Percentiles rank a stretch among this genome's conserved stretches.
Conservation (phyloP, 1,140 invertebrate species). For the Drosophila subobscura region DNA sequence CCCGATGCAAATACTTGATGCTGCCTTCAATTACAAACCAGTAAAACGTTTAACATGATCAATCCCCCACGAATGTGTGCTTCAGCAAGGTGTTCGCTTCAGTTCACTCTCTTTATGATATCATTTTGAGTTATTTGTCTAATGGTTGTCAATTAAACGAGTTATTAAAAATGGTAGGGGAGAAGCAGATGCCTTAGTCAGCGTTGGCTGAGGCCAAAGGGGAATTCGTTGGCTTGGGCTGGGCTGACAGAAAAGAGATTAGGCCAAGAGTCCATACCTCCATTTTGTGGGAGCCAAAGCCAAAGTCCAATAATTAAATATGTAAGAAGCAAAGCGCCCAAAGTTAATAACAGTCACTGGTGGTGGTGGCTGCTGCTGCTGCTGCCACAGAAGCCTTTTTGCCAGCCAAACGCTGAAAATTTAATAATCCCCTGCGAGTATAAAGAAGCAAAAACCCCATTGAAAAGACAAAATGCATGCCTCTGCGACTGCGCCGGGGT, state of each 20-base stretch:
- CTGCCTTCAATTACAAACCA: constrained; percentile 4
- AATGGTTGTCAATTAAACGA: constrained; percentile 27
- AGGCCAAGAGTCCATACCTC: constrained; percentile 37
- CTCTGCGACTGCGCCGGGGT: constrained; percentile 3
- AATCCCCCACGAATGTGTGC: constrained; percentile 13
- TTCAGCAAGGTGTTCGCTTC: constrained; percentile 6
- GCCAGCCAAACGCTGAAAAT: constrained; percentile 56
- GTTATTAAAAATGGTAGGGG: constrained; percentile 4
- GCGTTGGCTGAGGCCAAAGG: constrained; percentile 28
- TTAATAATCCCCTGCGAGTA: constrained; percentile 65
- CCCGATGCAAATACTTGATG: background rate
- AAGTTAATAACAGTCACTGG: constrained; percentile 54
- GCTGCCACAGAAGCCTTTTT: constrained; percentile 73
- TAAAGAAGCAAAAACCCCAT: constrained; percentile 40
- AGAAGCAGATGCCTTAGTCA: constrained; percentile 22
- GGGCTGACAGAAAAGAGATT: constrained; percentile 29
- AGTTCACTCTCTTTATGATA: constrained; percentile 10
- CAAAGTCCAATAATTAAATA: constrained; percentile 67
- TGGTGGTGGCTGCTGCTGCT: constrained; percentile 6
- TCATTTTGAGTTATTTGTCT: constrained; percentile 5
- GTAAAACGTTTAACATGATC: constrained; percentile 14
- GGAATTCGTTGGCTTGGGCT: constrained; percentile 2
- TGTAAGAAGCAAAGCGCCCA: constrained; percentile 30
- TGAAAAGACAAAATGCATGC: constrained; percentile 40
- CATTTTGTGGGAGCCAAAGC: constrained; percentile 1